Evolutionary conservation across 2,888 invertebrate species (phyloP).

Genomic region (Noctua fimbriata): DNA sequence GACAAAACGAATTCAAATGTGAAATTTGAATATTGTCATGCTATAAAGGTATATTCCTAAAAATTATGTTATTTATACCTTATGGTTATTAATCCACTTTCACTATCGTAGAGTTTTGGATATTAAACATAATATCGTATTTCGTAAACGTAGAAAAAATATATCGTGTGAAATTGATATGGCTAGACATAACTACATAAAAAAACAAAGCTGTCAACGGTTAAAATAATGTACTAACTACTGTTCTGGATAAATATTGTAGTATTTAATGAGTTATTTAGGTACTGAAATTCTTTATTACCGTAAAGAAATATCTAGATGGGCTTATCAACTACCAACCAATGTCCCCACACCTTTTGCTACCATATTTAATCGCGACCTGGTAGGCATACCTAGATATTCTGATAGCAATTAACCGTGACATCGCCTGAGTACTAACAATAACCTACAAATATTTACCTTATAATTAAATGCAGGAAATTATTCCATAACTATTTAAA

Average conservation of each 20-base stretch:
- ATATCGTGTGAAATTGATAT: slow-evolving; percentile 16
- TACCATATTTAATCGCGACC: slow-evolving; percentile 8
- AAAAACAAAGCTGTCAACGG: background rate
- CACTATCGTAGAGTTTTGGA: slow-evolving; percentile 37
- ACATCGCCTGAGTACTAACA: slow-evolving; percentile 56
- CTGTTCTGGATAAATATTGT: background rate
- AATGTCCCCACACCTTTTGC: slow-evolving; percentile 38
- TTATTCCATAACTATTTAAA: slow-evolving; percentile 56
- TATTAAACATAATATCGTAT: slow-evolving; percentile 20
- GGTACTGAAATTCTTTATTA: background rate
- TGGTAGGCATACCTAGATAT: slow-evolving; percentile 48
- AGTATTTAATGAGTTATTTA: background rate
- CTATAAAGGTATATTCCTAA: slow-evolving; percentile 35
- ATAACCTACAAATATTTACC: slow-evolving; percentile 50
- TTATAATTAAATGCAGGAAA: slow-evolving; percentile 50
- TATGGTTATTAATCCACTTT: slow-evolving; percentile 56
- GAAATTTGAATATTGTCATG: slow-evolving; percentile 51
- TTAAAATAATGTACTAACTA: background rate
- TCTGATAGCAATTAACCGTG: slow-evolving; percentile 48
- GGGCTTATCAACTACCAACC: background rate
- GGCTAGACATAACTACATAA: background rate
- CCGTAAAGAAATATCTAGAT: background rate
- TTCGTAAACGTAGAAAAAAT: slow-evolving; percentile 3
- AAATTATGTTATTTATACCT: slow-evolving; percentile 45
- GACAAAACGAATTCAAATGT: slow-evolving; percentile 36